A percentile compares a stretch with the other conserved stretches of the same genome.
Evolutionary conservation across 64 coral and sea anemone genomes (phyloP).

Genomic region (Dendronephthya gigantea): DNA sequence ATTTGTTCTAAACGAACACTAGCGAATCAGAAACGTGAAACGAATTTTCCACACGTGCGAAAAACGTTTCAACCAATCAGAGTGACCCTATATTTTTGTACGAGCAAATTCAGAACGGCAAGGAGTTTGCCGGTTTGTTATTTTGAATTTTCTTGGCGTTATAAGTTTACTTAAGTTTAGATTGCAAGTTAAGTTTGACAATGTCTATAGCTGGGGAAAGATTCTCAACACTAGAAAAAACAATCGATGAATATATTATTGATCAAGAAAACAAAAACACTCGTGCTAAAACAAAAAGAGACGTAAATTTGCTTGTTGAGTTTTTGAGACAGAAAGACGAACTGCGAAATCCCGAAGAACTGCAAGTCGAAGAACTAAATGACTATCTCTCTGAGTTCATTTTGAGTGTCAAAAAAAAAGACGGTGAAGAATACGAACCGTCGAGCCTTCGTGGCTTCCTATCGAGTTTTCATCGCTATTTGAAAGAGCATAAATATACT

Average conservation of each 20-base stretch:
- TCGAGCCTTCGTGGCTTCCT: constrained; percentile 19
- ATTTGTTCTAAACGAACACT: background rate
- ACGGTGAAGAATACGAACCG: constrained; percentile 31
- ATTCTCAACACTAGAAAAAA: too few species aligned
- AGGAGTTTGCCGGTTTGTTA: too few species aligned
- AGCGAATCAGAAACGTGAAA: background rate
- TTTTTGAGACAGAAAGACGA: constrained; percentile 20
- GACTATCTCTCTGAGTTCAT: constrained; percentile 36
- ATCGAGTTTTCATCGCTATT: constrained; percentile 25
- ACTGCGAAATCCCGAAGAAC: constrained; percentile 18
- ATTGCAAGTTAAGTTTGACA: too few species aligned
- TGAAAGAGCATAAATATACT: background rate
- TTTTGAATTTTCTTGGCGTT: too few species aligned
- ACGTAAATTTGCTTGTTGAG: constrained; percentile 21
- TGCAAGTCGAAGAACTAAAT: background rate
- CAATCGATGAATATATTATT: background rate
- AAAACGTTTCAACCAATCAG: background rate
- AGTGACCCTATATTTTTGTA: background rate
- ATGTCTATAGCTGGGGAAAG: too few species aligned
- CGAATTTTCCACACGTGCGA: background rate
- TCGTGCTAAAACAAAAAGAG: constrained; percentile 22
- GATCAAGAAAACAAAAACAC: constrained; percentile 14
- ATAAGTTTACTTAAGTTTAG: too few species aligned
- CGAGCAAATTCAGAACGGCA: background rate
- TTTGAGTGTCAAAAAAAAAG: constrained; percentile 17